Conservation (phyloP, 2,888 invertebrate species). For the Scaptomyza flava region DNA sequence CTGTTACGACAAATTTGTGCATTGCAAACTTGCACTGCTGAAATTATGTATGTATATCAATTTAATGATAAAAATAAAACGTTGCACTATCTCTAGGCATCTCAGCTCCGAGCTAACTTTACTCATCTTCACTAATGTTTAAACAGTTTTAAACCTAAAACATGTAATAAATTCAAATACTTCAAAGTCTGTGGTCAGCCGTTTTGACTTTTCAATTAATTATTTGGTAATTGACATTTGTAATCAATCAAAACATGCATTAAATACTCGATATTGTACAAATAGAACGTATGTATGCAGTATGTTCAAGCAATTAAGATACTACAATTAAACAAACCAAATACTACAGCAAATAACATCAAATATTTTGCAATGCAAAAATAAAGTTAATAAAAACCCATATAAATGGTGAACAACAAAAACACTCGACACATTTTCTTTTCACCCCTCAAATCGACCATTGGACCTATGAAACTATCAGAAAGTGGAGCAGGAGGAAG, state of each 20-base stretch:
- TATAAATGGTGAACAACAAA: conserved; percentile 23
- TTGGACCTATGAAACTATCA: conserved; percentile 26
- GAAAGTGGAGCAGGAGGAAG: conserved; percentile 10
- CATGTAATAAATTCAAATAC: too few species aligned
- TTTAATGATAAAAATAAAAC: neutral
- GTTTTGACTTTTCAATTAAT: neutral
- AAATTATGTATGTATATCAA: conserved; percentile 24
- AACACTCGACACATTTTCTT: conserved; percentile 29
- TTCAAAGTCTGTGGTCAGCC: too few species aligned
- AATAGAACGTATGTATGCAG: conserved; percentile 6
- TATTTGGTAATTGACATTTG: neutral
- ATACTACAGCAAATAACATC: conserved; percentile 28
- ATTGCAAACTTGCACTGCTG: too few species aligned
- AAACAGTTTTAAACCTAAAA: too few species aligned
- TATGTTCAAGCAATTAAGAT: conserved; percentile 53
- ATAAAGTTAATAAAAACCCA: conserved; percentile 21
- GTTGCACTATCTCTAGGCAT: too few species aligned
- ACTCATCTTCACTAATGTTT: too few species aligned
- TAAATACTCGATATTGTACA: neutral
- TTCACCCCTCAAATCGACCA: conserved; percentile 33
- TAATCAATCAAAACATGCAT: too few species aligned
- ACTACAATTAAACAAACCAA: conserved; percentile 43
- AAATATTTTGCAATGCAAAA: conserved; percentile 22
- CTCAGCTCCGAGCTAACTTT: too few species aligned
- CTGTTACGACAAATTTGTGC: conserved; percentile 40